phyloP scores from a whole-genome alignment of 2,888 invertebrate species.

The Tetheella fluctuosa region DNA sequence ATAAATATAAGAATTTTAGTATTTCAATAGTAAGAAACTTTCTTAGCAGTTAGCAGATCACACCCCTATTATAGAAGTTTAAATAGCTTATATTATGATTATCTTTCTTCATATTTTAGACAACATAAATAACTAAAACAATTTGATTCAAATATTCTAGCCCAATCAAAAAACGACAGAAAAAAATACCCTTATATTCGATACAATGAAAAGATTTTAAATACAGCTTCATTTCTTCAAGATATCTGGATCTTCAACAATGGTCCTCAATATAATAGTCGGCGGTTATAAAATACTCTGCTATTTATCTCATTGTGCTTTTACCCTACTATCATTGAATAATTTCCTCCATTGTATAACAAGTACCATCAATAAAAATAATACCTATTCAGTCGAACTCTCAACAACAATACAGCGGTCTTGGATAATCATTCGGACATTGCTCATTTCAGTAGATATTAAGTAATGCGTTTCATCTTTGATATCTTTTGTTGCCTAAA shows the following conservation, averaged over 20 bases:
- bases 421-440: not conserved
- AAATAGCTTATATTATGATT: too few relatives aligned
- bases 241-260: not conserved
- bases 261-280: conserved; percentile 9
- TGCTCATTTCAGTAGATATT: not conserved
- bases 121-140: too few relatives aligned
- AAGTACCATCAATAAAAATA: conserved; percentile 25
- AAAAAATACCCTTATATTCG: too few relatives aligned
- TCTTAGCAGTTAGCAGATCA: too few relatives aligned
- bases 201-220: too few relatives aligned
- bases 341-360: conserved; percentile 24
- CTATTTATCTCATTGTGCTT: conserved; percentile 8
- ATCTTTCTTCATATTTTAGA: too few relatives aligned
- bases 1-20: too few relatives aligned
- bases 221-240: too few relatives aligned
- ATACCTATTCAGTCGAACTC: conserved; percentile 24
- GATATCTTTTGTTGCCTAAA: not conserved
- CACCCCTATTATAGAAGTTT: too few relatives aligned
- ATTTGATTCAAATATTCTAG: too few relatives aligned
- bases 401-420: conserved; percentile 25
- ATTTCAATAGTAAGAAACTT: too few relatives aligned
- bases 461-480: not conserved
- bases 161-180: too few relatives aligned
- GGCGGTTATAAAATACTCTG: not conserved
- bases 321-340: conserved; percentile 22